Evolutionary conservation across 37 sponge, comb jelly and placozoan species (phyloP).

Genomic region (Ephydatia muelleri): DNA sequence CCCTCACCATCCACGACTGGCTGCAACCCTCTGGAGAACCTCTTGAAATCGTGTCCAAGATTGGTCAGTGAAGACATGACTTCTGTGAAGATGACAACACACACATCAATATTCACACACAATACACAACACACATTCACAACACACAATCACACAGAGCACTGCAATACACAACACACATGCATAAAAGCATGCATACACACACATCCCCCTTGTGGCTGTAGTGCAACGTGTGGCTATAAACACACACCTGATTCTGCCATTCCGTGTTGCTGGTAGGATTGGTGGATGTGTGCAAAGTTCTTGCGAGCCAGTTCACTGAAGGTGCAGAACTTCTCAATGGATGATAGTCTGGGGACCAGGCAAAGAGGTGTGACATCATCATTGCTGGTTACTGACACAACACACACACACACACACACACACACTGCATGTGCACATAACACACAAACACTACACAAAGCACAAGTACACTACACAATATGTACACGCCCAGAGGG

Average conservation of each 20-base stretch:
- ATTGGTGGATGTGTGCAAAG: conserved; percentile 36
- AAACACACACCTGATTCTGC: conserved; percentile 18
- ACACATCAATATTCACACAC: no score
- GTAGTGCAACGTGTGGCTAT: no score
- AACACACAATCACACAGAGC: not conserved
- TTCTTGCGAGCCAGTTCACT: conserved; percentile 44
- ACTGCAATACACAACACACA: no score
- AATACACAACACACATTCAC: no score
- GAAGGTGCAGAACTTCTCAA: conserved; percentile 74
- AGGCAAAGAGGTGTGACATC: no score
- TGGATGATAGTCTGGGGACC: conserved; percentile 49
- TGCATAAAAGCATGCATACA: no score
- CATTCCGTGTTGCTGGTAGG: conserved; percentile 32
- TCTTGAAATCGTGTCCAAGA: conserved; percentile 55
- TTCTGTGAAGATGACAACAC: conserved; percentile 8
- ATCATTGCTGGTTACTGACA: no score
- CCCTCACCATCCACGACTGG: conserved; percentile 27
- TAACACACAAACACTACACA: not conserved
- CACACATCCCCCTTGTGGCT: no score
- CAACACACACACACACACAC: no score
- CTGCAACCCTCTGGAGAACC: conserved; percentile 49
- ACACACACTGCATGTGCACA: no score
- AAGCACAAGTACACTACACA: not conserved
- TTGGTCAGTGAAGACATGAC: conserved; percentile 9
- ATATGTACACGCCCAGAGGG: no score